These are phyloP conservation scores for Leptogaster cylindrica DNA, from an alignment of 2,888 invertebrate genomes.

Conservation along the genomic window DNA sequence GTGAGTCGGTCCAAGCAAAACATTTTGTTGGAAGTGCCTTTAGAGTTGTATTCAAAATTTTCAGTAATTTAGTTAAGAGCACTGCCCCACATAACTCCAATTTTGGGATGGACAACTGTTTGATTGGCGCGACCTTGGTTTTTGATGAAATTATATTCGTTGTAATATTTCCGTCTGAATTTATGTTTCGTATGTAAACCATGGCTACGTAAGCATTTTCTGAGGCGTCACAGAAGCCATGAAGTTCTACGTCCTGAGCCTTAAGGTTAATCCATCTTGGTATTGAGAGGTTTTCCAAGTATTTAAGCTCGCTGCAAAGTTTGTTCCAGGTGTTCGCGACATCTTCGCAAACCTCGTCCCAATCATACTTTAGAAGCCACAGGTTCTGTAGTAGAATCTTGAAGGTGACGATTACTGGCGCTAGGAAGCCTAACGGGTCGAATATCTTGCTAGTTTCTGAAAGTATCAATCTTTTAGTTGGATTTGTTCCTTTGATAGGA, in stretches of 20 bases:
- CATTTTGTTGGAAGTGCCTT: slow-evolving; percentile 1
- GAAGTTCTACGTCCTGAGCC: not conserved
- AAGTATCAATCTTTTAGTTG: not conserved
- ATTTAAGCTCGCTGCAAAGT: not conserved
- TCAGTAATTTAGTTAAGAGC: slow-evolving; percentile 27
- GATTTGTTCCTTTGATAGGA: not conserved
- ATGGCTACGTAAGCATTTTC: not conserved
- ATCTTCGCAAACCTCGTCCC: not conserved
- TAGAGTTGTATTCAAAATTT: not conserved
- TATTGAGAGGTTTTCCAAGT: not conserved
- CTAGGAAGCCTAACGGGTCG: not conserved
- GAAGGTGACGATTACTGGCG: not conserved
- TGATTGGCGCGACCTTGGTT: slow-evolving; percentile 44
- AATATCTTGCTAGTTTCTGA: not conserved
- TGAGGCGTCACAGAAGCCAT: not conserved
- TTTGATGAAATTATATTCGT: slow-evolving; percentile 36
- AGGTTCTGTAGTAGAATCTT: not conserved
- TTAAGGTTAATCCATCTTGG: not conserved
- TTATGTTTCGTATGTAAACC: not conserved
- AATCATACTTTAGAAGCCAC: not conserved
- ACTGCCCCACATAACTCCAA: slow-evolving; percentile 46
- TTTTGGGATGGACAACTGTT: slow-evolving; percentile 38
- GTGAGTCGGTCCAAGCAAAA: slow-evolving; percentile 47
- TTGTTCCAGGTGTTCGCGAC: not conserved
- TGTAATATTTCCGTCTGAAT: not conserved